Conservation (phyloP, 2,113 vertebrate genomes). For the Cephalopterus ornatus region DNA sequence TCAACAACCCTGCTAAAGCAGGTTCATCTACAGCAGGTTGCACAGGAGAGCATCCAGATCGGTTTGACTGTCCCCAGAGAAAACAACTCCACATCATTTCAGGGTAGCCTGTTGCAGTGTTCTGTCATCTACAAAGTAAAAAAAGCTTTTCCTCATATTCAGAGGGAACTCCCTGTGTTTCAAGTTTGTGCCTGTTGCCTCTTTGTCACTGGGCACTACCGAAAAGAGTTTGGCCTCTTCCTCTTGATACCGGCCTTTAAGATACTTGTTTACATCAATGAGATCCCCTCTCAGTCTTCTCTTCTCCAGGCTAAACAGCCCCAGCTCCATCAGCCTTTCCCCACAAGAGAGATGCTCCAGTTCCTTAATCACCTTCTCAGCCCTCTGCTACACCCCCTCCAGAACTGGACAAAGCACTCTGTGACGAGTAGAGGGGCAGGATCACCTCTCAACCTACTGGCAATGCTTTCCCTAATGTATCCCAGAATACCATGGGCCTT, state of each 20-base stretch:
- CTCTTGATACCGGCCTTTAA: background rate
- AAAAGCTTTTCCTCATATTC: background rate
- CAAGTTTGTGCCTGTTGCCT: background rate
- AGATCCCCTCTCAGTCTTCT: background rate
- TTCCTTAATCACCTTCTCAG: background rate
- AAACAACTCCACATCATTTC: background rate
- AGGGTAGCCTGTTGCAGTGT: background rate
- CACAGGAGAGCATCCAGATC: background rate
- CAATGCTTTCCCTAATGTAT: background rate
- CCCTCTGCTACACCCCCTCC: background rate
- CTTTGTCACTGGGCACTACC: background rate
- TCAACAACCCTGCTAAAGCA: background rate
- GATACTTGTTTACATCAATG: too few species aligned
- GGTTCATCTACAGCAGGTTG: background rate
- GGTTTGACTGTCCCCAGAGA: background rate
- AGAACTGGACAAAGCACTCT: background rate
- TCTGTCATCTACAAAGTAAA: background rate
- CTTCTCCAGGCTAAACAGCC: background rate
- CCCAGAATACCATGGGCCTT: background rate
- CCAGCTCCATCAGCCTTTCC: background rate
- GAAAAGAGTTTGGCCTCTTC: background rate
- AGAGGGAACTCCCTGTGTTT: accelerated
- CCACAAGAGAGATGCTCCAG: accelerated
- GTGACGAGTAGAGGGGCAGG: background rate
- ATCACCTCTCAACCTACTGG: background rate